phyloP scores from a whole-genome alignment of 2,113 vertebrate species.

The Corythaixoides concolor region DNA sequence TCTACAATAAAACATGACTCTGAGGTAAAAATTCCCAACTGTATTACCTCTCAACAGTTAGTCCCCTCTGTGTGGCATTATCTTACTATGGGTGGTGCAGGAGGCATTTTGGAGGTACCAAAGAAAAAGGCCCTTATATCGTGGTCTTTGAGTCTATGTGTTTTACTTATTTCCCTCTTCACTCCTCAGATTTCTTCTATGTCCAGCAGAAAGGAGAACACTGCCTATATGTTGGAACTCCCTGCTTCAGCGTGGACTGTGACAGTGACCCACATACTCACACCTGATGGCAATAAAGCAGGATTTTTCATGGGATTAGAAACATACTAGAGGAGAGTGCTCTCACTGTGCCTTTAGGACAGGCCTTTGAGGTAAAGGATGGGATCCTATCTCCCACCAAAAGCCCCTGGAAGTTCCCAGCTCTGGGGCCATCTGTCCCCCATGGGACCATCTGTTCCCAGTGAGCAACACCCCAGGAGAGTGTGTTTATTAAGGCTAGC shows the following conservation, averaged over 20 bases:
- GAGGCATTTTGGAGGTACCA: neutral
- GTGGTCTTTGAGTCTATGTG: neutral
- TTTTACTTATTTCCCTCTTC: neutral
- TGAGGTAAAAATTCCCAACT: neutral
- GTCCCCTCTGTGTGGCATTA: neutral
- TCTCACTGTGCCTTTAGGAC: neutral
- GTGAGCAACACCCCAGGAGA: constrained; percentile 13
- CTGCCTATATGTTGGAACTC: neutral
- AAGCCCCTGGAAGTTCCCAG: constrained; percentile 32
- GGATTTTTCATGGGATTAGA: neutral
- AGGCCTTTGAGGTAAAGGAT: neutral
- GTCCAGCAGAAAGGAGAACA: neutral
- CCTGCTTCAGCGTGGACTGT: neutral
- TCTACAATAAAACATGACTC: neutral
- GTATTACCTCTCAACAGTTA: neutral
- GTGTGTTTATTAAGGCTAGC: constrained; percentile 37
- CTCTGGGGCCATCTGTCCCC: constrained; percentile 10
- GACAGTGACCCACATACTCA: neutral
- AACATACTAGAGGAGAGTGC: neutral
- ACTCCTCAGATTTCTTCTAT: neutral
- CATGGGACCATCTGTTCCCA: constrained; percentile 43
- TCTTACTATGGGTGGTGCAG: neutral
- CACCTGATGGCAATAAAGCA: neutral
- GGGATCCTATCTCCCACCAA: neutral
- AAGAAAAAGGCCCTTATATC: neutral